A percentile compares a stretch with the other conserved stretches of the same genome.
phyloP scores from a whole-genome alignment of 2,113 vertebrate species.

The Chroicocephalus ridibundus region DNA sequence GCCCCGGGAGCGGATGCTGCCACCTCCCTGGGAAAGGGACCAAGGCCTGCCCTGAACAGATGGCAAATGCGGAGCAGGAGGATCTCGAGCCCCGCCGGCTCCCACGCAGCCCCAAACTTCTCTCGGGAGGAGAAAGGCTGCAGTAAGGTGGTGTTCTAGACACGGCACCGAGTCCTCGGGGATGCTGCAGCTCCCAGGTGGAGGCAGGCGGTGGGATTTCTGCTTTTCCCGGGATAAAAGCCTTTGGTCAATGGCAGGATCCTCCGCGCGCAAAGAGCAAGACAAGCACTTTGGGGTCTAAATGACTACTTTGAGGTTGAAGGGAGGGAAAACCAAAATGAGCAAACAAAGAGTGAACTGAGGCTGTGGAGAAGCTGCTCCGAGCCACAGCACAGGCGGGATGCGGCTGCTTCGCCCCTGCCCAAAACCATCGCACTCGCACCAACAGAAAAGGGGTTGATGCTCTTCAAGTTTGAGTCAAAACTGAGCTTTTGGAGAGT shows the following conservation, averaged over 20 bases:
- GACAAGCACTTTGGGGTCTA: background rate
- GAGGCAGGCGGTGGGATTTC: background rate
- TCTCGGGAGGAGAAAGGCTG: background rate
- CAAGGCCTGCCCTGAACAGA: constrained; percentile 17
- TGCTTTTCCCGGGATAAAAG: background rate
- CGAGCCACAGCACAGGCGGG: background rate
- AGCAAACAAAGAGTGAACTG: background rate
- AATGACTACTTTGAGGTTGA: background rate
- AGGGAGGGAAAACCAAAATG: background rate
- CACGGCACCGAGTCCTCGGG: fast-evolving
- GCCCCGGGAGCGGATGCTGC: background rate
- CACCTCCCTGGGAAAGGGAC: constrained; percentile 12
- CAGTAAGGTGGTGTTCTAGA: background rate
- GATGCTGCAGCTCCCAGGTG: background rate
- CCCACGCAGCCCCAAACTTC: background rate
- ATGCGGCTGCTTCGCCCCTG: background rate
- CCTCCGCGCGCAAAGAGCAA: background rate
- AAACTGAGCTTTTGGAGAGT: background rate
- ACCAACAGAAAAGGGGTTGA: background rate
- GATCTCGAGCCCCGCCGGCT: background rate
- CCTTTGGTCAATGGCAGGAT: fast-evolving
- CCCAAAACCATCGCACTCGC: fast-evolving
- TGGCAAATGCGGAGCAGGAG: background rate
- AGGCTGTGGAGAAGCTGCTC: background rate
- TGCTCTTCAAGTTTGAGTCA: fast-evolving